Evolutionary conservation across 2,113 vertebrate genomes (phyloP).

Genomic region (Suncus etruscus): DNA sequence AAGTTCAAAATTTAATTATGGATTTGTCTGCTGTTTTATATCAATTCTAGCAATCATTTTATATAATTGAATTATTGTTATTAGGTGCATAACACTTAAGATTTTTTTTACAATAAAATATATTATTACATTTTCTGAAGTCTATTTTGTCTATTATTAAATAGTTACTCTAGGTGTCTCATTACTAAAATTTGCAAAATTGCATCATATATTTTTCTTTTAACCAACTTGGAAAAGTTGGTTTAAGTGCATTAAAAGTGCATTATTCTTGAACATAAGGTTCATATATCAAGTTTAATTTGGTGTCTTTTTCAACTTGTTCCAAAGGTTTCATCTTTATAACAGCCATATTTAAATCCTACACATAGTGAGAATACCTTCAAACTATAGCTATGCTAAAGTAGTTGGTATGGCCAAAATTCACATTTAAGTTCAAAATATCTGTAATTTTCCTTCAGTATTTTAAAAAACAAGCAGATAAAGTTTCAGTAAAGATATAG

Average conservation of each 20-base stretch:
- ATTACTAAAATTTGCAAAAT: background rate
- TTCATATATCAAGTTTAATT: background rate
- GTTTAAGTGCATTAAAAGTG: background rate
- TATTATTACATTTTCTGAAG: slow-evolving; percentile 17
- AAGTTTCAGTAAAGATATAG: slow-evolving; percentile 2
- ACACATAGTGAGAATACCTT: background rate
- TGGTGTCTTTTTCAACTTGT: background rate
- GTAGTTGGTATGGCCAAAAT: background rate
- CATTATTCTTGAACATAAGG: background rate
- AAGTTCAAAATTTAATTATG: slow-evolving; percentile 1
- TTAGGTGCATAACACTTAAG: background rate
- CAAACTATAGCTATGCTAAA: background rate
- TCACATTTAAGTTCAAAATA: background rate
- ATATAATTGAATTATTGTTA: background rate
- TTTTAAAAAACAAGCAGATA: background rate
- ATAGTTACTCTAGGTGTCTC: background rate
- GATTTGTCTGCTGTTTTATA: background rate
- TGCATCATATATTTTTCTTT: background rate
- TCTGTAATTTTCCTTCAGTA: background rate
- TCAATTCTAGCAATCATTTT: background rate
- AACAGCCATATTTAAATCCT: background rate
- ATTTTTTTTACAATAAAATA: background rate
- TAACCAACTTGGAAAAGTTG: background rate
- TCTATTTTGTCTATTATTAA: slow-evolving; percentile 31
- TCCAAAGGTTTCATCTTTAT: slow-evolving; percentile 2